Conservation (phyloP, 2,888 invertebrate species). For the Leucophora obtusa region DNA sequence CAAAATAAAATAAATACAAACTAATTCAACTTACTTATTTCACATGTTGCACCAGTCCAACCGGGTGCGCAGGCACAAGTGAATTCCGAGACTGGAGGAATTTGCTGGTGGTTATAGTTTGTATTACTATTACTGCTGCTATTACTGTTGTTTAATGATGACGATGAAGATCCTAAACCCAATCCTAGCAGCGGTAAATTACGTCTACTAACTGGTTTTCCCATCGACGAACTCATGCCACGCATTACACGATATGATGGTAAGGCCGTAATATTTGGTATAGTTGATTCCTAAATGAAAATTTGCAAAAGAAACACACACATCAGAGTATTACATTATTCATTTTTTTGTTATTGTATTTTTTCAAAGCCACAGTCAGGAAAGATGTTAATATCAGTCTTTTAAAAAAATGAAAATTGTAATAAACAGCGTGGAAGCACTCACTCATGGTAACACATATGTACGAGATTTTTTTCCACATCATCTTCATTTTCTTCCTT, state of each 20-base stretch:
- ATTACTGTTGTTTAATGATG: slow-evolving; percentile 59
- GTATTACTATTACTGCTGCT: slow-evolving; percentile 54
- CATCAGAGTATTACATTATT: slow-evolving; percentile 4
- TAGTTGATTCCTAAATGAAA: slow-evolving; percentile 65
- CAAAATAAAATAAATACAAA: slow-evolving; percentile 28
- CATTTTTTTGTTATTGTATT: neutral
- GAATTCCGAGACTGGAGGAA: slow-evolving; percentile 80
- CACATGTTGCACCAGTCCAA: slow-evolving; percentile 90
- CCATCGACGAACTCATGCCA: slow-evolving; percentile 78
- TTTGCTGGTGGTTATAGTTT: slow-evolving; percentile 67
- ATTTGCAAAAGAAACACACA: slow-evolving; percentile 14
- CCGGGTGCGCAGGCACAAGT: slow-evolving; percentile 90
- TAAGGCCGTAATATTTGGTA: slow-evolving; percentile 71
- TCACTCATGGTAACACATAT: slow-evolving; percentile 52
- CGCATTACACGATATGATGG: slow-evolving; percentile 84
- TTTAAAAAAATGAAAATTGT: slow-evolving; percentile 56
- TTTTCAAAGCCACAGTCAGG: slow-evolving; percentile 21
- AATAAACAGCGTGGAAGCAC: slow-evolving; percentile 61
- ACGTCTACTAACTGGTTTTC: slow-evolving; percentile 77
- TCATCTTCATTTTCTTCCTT: too few species aligned
- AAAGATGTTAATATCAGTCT: slow-evolving; percentile 44
- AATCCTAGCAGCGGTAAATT: slow-evolving; percentile 72
- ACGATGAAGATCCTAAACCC: slow-evolving; percentile 67
- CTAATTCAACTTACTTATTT: slow-evolving; percentile 81
- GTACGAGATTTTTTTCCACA: neutral